Conservation (phyloP, 2,888 invertebrate species). For the Calephelis perditalis region DNA sequence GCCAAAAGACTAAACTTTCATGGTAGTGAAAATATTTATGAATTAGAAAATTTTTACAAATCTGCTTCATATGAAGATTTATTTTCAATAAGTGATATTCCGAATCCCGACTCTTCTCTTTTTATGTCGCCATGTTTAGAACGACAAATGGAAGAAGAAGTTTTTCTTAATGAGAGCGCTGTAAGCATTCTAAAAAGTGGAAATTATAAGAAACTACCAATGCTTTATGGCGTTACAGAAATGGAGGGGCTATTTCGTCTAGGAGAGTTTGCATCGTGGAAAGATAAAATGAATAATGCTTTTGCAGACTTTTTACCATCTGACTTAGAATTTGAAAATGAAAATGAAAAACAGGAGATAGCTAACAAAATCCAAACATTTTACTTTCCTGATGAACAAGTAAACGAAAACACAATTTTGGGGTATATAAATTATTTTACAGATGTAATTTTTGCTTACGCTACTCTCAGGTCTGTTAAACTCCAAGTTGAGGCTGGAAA, state of each 20-base stretch:
- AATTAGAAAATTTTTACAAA: constrained; percentile 45
- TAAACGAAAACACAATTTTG: constrained; percentile 19
- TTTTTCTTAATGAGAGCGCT: too few relatives aligned
- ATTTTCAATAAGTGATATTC: constrained; percentile 20
- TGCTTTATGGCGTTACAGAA: constrained; percentile 40
- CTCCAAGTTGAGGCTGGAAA: constrained; percentile 35
- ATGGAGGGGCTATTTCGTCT: constrained; percentile 38
- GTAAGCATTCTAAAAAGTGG: too few relatives aligned
- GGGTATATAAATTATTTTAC: constrained; percentile 36
- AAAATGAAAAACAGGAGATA: constrained; percentile 37
- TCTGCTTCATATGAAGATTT: constrained; percentile 35
- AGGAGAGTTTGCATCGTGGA: constrained; percentile 36
- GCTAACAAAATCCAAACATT: constrained; percentile 28
- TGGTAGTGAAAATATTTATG: constrained; percentile 36
- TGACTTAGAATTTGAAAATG: too few relatives aligned
- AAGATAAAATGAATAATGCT: constrained; percentile 40
- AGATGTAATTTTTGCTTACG: constrained; percentile 47
- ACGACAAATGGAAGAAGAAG: constrained; percentile 25
- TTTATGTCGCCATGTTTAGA: constrained; percentile 37
- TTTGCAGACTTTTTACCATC: constrained; percentile 34
- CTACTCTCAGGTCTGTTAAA: constrained; percentile 37
- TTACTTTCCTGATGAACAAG: constrained; percentile 31
- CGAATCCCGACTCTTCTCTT: constrained; percentile 28
- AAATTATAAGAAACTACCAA: constrained; percentile 29
- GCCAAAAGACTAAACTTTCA: constrained; percentile 37